A percentile compares a stretch with the other conserved stretches of the same genome.
phyloP scores from a whole-genome alignment of 2,113 vertebrate species.

The Hydrochoerus hydrochaeris region DNA sequence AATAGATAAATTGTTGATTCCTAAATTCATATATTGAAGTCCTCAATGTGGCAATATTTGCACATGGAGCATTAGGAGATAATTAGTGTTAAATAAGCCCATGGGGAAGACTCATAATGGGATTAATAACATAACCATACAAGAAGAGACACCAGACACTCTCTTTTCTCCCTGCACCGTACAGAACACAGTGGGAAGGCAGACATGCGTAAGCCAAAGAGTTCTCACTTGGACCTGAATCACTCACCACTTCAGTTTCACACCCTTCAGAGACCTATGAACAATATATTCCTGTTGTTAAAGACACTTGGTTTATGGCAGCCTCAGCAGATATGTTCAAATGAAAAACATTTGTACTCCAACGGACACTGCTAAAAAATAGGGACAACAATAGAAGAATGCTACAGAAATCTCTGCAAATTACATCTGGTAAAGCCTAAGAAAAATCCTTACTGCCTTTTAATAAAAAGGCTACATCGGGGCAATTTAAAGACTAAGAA shows the following conservation, averaged over 20 bases:
- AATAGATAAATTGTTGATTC: neutral
- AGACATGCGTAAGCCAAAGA: neutral
- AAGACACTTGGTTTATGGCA: neutral
- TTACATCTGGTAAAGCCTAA: neutral
- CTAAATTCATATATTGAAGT: neutral
- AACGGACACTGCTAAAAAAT: neutral
- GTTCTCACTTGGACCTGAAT: neutral
- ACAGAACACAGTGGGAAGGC: neutral
- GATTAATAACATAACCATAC: neutral
- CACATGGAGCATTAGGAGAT: neutral
- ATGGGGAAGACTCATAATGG: neutral
- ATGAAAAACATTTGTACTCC: neutral
- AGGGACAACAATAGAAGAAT: neutral
- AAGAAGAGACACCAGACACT: neutral
- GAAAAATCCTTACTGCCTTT: neutral
- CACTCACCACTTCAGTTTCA: neutral
- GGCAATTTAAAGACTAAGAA: neutral
- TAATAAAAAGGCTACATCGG: neutral
- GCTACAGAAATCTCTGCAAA: neutral
- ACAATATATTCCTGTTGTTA: neutral
- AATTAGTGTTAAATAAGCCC: neutral
- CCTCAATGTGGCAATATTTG: neutral
- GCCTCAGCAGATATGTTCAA: neutral
- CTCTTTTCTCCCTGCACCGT: neutral
- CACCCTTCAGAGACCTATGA: neutral